Evolutionary conservation across 2,113 vertebrate species (phyloP), one percentile per base, ranked within the genome.

Genomic region (Raja brachyura): DNA sequence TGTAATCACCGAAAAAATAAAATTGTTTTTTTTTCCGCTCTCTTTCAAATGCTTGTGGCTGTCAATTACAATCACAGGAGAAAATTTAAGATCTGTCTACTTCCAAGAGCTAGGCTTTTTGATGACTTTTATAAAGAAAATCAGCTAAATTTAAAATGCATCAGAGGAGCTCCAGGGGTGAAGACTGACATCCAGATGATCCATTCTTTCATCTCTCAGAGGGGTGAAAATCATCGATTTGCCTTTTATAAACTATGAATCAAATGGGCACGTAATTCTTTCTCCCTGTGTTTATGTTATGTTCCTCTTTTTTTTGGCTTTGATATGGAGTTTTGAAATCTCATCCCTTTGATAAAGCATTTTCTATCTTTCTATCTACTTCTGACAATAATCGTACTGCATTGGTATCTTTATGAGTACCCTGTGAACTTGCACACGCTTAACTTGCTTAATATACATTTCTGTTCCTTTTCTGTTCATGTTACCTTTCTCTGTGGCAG

Each of bases 1-100:
- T 96, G 96, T 97, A 97, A 97, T 97, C 97, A 97, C 96, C 96
- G 96, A 96, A 96, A 88, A 97, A 97, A 97, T 97, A 97, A 96
- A 97, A 98, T 96, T 95, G 94, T 96, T 96, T 68, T 96, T 96
- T 94, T 96, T 96, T 95, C 81, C 96, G 96, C 95, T 85, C 96
- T 96, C 96, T 96, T 96, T 96, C 96, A 96, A 96, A 98, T 33
- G 95, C 96, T 96, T 96, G 68, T 97, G 96, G 96, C 97, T 96
- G 97, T 98, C 98, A 97, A 97, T 98, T 98, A 97, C 96, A 98
- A 98, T 98, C 97, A 98, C 97, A 97, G 95, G 96, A 96, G 96
- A 96, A 97, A 97, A 97, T 97, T 97, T 96, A 96, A 96, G 95
- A 95, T 96, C 96, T 97, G 96, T 96, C 96, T 96, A 95, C 96